Base-by-base conservation (phyloP, 2,888 invertebrate species). In the Nemurella pictetii region DNA sequence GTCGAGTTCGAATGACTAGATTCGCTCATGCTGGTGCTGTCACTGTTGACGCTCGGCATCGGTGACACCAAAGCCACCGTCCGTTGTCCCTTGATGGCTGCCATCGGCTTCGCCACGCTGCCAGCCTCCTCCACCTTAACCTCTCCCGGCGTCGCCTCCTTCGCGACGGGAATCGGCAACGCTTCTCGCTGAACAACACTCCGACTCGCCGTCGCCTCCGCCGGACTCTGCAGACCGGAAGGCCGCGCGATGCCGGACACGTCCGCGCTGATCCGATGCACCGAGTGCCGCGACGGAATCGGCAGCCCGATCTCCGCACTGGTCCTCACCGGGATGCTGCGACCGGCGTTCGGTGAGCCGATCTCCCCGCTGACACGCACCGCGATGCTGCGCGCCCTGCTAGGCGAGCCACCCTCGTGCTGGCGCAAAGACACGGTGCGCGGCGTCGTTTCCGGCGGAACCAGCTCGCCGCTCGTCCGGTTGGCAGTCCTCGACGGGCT, bases 61-160 rank as follows among this genome's bases (percentile, higher is more conserved):
- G 96, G 96, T 27, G 95, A 95, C 78, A 96, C 95, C 88, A 95
- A 93, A 90, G 94, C 88, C 91, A 86, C 86, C 9, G 85, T 85
- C 32, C 85, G 85, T n/a, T 86, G 85, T 87, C 97, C 97, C 91
- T 97, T 97, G 35, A 98, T 96, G 85, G 97, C 96, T 9, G 97
- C 97, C 77, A 97, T 97, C 0, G 97, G 97, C 90, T 97, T 97
- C 0, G 97, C 97, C 88, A 97, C 95, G 26, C 96, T 96, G 5
- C 95, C 92, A 4, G 83, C 85, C 26, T 35, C 78, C 0, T 55
- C 78, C 27, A 26, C 26, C 9, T 30, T 32, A 2, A 4, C 36
- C 15, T 36, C 73, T 26, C 28, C 75, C 7, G 74, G 82, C 29
- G 30, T 27, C 25, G 81, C 27, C 20, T 55, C 55, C 20, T 55